Evolutionary conservation across 2,797 vertebrate species (phyloP).

Genomic region (Onychomys arenicola): DNA sequence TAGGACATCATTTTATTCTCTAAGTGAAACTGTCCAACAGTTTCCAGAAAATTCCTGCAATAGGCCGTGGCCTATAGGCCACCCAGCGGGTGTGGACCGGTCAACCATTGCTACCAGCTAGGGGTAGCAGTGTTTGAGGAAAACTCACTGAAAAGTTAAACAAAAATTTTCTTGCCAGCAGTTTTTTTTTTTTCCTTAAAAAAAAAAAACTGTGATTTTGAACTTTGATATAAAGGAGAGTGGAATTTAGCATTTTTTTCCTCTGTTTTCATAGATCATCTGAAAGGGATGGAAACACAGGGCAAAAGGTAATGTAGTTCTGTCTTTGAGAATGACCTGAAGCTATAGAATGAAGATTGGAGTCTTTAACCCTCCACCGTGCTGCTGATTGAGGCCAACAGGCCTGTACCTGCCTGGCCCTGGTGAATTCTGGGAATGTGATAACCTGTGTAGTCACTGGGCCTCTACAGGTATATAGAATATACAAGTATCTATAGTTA

Average conservation of each 20-base stretch:
- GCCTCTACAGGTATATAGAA: not conserved
- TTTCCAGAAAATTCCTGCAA: not conserved
- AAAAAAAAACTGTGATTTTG: not conserved
- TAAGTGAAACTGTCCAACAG: not conserved
- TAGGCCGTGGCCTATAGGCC: not conserved
- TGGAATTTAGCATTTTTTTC: not conserved
- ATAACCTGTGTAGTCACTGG: not conserved
- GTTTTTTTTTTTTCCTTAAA: conserved; percentile 21
- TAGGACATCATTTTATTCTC: not conserved
- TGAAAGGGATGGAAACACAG: not conserved
- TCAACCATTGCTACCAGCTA: not conserved
- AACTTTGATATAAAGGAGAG: not conserved
- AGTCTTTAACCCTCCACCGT: not conserved
- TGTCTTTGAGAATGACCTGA: not conserved
- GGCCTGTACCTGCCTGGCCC: not conserved
- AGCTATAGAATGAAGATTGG: not conserved
- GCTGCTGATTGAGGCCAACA: not conserved
- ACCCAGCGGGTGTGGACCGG: not conserved
- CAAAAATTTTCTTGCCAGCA: not conserved
- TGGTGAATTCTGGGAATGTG: not conserved
- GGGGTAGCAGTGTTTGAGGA: not conserved
- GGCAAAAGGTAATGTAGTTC: not conserved
- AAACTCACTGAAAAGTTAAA: not conserved
- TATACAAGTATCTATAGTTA: not conserved
- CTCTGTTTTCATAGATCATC: not conserved